Evolutionary conservation across 2,888 invertebrate species (phyloP), one percentile per base, ranked within the genome.

Genomic region (Saturnia pavonia): DNA sequence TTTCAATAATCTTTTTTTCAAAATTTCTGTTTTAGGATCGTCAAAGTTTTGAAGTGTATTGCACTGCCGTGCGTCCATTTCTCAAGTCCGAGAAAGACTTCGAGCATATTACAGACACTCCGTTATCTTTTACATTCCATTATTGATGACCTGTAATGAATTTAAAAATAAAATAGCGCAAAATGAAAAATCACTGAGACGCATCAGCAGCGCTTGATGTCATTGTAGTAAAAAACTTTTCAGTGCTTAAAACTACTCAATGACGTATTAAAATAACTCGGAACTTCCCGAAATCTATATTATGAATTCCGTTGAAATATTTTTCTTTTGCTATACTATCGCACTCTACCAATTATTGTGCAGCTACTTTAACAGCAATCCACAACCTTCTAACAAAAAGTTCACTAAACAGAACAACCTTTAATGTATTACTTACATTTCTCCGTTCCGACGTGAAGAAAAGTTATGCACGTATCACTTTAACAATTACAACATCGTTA

Each of bases 11-110:
- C 92, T 91, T 87, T 92, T 94, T 91, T 93, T 93, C 83, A 94
- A 90, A 84, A 94, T 93, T 88, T 93, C 94, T 73, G 91, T 88
- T 88, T 91, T 93, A 74, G 91, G 87, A 76, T 90, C 92, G 78
- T 92, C 92, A 91, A 92, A 94, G 89, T 94, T 94, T 93, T 91
- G 92, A 92, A 93, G 91, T 92, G 88, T 83, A 89, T 91, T 93
- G 91, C 86, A 89, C 78, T 90, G 90, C 86, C 89, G 90, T 88
- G 89, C 91, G 87, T 94, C 94, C 94, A 94, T 94, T 89, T 91
- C 92, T 90, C 88, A 83, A 81, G 81, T 78, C 77, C 82, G 80
- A 85, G 80, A 87, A 85, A 79, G 80, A 85, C 83, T 83, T 81
- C 78, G 85, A 87, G 88, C 81, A 84, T 91, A 92, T 93, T 88